Base-by-base conservation (phyloP, 1,140 invertebrate species). In the Drosophila watanabei region DNA sequence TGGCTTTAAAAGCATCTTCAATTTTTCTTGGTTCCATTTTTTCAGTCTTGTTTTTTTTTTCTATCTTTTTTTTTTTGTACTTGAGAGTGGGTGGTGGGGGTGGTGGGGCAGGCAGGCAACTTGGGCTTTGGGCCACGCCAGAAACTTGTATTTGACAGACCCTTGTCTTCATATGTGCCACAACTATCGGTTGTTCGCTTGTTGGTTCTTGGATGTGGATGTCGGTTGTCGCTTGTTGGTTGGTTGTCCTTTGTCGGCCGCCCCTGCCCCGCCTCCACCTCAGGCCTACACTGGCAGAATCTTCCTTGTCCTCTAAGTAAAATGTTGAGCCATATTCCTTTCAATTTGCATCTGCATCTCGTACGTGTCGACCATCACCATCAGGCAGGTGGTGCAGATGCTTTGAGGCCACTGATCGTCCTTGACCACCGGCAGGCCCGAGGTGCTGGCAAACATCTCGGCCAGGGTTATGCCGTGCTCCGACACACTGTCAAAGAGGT, bases 131-230 rank as follows among this genome's bases (percentile, higher is more conserved):
- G 59, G 84, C 84, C 59, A 71, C 80, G 85, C 80, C 84, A 88
- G 84, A 84, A 88, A 84, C 85, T 89, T 88, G 85, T 88, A 89
- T 89, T 89, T 89, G 85, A 89, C 85, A 88, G 85, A 88, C 85
- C 85, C 85, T 88, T 89, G 85, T 88, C 85, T 89, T 89, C 85
- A 88, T 88, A 88, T 88, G 85, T 81, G 85, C 84, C 85, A 84
- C 85, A 88, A 88, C 82, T 85, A 85, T 85, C 82, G 70, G 65
- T 72, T 57, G 69, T 64, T 63, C 35, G 75, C 59, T 37, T 62
- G 77, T 73, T 73, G 69, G 75, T 35, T 58, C 32, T 75, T 41
- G 28, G 51, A 62, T 48, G 46, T 48, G 24, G 14, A 9, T 65
- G 79, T 81, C 48, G 63, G 57, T 54, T 71, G 65, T 65, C 54